These are phyloP conservation scores for Drosophila subquinaria DNA, from an alignment of 2,888 invertebrate species.

Conservation along the genomic window DNA sequence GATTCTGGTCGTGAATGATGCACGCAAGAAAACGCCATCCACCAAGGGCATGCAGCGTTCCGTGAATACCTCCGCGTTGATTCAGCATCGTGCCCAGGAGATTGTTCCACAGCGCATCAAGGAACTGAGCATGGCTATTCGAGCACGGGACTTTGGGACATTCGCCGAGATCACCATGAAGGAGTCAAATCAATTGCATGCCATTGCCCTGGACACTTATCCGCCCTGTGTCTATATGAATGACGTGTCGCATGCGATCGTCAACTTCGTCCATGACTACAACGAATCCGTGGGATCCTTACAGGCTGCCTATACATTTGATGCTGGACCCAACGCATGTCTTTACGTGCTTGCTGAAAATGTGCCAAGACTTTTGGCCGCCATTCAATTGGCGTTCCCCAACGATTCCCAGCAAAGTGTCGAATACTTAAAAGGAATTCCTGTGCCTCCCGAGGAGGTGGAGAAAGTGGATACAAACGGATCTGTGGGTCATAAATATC, in stretches of 20 bases:
- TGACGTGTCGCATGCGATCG: constrained; percentile 92
- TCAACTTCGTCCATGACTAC: constrained; percentile 92
- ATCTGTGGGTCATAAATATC: constrained; percentile 48
- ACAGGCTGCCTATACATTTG: constrained; percentile 98
- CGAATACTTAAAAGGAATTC: constrained; percentile 88
- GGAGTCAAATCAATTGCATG: constrained; percentile 99
- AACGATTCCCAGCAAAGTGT: constrained; percentile 84
- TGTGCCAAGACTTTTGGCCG: constrained; percentile 89
- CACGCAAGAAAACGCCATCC: constrained; percentile 93
- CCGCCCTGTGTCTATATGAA: constrained; percentile 98
- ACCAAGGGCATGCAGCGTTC: constrained; percentile 95
- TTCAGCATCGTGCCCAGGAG: constrained; percentile 90
- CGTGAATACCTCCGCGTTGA: constrained; percentile 92
- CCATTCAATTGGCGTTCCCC: constrained; percentile 91
- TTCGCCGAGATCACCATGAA: constrained; percentile 98
- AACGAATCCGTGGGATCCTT: constrained; percentile 89
- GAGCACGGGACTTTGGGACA: constrained; percentile 90
- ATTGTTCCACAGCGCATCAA: constrained; percentile 91
- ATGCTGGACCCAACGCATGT: constrained; percentile 99
- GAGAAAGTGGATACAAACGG: constrained; percentile 42
- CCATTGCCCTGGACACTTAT: constrained; percentile 95
- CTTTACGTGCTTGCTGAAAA: constrained; percentile 92
- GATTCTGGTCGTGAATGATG: constrained; percentile 94
- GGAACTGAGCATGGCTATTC: constrained; percentile 86
- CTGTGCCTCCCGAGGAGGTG: constrained; percentile 68